Conservation (phyloP, 2,113 vertebrate species). For the Poeciliopsis occidentalis region DNA sequence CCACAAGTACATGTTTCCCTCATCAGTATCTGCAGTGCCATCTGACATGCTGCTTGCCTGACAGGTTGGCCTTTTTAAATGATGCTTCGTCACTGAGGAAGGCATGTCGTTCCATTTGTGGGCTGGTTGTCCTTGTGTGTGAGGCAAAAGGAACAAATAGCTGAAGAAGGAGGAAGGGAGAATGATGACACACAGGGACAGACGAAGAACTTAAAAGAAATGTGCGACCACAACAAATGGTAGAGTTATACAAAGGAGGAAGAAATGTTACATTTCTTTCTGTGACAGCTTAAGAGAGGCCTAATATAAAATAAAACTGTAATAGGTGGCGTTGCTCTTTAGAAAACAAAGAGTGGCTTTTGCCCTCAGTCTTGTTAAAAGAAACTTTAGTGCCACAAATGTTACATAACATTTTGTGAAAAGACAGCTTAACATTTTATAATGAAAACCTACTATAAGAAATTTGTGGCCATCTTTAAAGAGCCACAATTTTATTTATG, state of each 20-base stretch:
- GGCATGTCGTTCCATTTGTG: conserved; percentile 51
- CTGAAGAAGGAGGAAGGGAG: conserved; percentile 21
- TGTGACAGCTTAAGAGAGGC: conserved; percentile 21
- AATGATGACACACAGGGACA: conserved; percentile 29
- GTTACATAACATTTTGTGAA: too few relatives aligned
- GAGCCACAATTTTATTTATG: too few relatives aligned
- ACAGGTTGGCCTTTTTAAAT: conserved; percentile 76
- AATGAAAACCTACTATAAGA: too few relatives aligned
- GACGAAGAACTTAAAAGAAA: conserved; percentile 21
- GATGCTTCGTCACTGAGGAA: conserved; percentile 74
- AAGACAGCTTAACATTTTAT: too few relatives aligned
- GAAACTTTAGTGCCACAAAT: too few relatives aligned
- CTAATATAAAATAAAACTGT: conserved; percentile 49
- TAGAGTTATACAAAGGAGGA: conserved; percentile 16
- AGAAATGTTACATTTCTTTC: conserved; percentile 31
- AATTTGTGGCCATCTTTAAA: too few relatives aligned
- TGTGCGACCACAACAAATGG: conserved; percentile 23
- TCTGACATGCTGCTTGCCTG: conserved; percentile 55
- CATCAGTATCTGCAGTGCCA: conserved; percentile 62
- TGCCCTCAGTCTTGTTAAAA: too few relatives aligned
- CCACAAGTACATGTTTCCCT: conserved; percentile 70
- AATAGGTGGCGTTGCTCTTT: conserved; percentile 11
- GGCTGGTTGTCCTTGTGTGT: conserved; percentile 47
- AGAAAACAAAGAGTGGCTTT: too few relatives aligned
- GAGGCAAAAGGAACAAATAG: conserved; percentile 23